Base-by-base conservation (phyloP, 2,797 vertebrate species). In the Sphenodon punctatus region DNA sequence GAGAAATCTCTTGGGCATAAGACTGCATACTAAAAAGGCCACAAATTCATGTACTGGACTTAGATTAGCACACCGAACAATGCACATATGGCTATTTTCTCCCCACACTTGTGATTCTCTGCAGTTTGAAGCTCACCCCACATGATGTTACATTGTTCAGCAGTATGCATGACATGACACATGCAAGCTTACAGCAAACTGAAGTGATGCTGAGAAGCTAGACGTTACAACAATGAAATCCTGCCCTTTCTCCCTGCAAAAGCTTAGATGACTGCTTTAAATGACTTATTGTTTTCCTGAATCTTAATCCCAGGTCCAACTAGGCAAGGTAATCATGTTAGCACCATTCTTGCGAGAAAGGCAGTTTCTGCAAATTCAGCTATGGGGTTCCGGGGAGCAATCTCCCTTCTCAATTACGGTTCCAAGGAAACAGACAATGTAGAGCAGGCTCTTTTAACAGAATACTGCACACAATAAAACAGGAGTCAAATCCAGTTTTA, bases 191-290 rank as follows among this genome's bases (percentile, higher is more conserved):
- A 11, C 27, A 39, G 9, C 34, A 30, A n/a, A 39, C 13, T 77
- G 53, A 85, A 70, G 55, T 32, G 58, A 55, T 69, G 36, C 42
- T 61, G 55, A 59, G 70, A 51, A 66, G 20, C 8, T 58, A 11
- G 5, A 27, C 41, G 25, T 65, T 72, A 36, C 27, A 53, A 27
- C 25, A 30, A 30, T 53, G 27, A 27, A n/a, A 30, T 30, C 49
- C 53, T 53, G 49, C 30, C 1, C 76, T 67, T 80, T 19, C 80
- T 17, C 19, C 11, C 49, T 43, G 10, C 14, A 53, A 69, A 88
- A 58, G 23, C 23, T 58, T 36, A 1, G 3, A 23, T 17, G 39
- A 42, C 12, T 2, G 12, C 42, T 45, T 53, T n/a, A n/a, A 17
- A 2, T 58, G 49, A 11, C n/a, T 15, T 34, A 32, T 20, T 58